Evolutionary conservation across 2,888 invertebrate genomes (phyloP), one percentile per base, ranked within the genome.

Genomic region (Pachydiplax longipennis): DNA sequence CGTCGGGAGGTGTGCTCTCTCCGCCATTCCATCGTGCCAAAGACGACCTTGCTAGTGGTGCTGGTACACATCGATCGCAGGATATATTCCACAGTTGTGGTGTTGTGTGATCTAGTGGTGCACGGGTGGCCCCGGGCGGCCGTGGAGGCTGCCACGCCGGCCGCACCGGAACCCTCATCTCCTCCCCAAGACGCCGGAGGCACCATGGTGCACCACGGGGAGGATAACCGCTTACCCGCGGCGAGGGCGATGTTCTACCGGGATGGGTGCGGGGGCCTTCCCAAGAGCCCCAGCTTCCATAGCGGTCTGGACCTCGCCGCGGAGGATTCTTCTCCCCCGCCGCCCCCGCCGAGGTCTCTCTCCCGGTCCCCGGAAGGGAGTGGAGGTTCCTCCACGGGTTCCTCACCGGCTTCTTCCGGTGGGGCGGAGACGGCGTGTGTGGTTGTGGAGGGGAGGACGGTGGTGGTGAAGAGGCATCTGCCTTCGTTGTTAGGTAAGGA

Each of bases 211-310:
- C 92, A 92, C 92, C 92, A 92, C 92, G 93, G 92, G 81, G 91
- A 92, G 91, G 91, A 92, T 92, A 91, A 92, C 92, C 93, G 93
- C 94, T 93, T 94, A 93, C 94, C 94, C 40, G 91, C 91, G 83
- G 61, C 94, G 93, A 94, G 94, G 94, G 94, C 94, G 94, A 94
- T 93, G 95, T 95, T 93, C 95, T 92, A 91, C 90, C 91, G 91
- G 65, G 87, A 90, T 40, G 90, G 90, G 10, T 91, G 87, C 91
- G 90, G 82, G 13, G 97, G 97, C 92, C 96, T 97, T 93, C 97
- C 97, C 92, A 98, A 98, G 94, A 97, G 97, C 93, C 97, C 97
- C 92, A 97, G 97, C 93, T 97, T 97, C 94, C 97, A 98, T 94
- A 97, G 97, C 94, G 97, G 97, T 91, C 95, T 97, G 92, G 97